Conservation (phyloP, 2,797 vertebrate genomes). For the Paratrypauchen microcephalus region DNA sequence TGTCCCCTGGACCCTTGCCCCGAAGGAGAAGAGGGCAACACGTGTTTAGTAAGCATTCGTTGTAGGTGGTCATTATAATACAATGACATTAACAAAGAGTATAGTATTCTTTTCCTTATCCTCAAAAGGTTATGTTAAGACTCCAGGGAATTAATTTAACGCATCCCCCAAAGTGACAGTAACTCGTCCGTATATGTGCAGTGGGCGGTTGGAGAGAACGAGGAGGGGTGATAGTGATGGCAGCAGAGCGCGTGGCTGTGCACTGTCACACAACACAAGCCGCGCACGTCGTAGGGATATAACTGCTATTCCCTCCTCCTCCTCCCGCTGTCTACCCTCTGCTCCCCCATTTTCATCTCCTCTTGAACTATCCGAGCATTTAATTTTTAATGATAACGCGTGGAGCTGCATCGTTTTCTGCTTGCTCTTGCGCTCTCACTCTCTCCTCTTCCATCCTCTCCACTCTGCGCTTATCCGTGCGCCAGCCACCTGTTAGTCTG, state of each 20-base stretch:
- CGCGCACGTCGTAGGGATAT: neutral
- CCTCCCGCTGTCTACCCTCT: slow-evolving; percentile 41
- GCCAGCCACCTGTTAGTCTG: slow-evolving; percentile 71
- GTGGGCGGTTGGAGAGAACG: slow-evolving; percentile 24
- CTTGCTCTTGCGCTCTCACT: slow-evolving; percentile 16
- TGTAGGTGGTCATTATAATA: neutral
- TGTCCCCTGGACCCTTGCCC: neutral
- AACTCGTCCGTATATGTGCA: slow-evolving; percentile 27
- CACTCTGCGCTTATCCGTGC: slow-evolving; percentile 48
- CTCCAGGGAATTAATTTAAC: slow-evolving; percentile 5
- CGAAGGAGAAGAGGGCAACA: neutral
- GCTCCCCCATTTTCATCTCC: slow-evolving; percentile 50
- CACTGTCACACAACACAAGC: slow-evolving; percentile 52
- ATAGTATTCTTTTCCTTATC: neutral
- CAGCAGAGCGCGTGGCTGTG: slow-evolving; percentile 6
- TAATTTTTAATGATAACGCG: slow-evolving; percentile 61
- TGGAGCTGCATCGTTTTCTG: slow-evolving; percentile 14
- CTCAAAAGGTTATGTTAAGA: slow-evolving; percentile 9
- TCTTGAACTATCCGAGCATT: slow-evolving; percentile 61
- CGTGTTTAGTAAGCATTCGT: neutral
- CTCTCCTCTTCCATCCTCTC: slow-evolving; percentile 27
- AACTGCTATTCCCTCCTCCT: slow-evolving; percentile 11
- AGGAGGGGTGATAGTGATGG: neutral
- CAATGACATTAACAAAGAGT: slow-evolving; percentile 9
- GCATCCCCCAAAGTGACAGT: slow-evolving; percentile 33